phyloP scores from a whole-genome alignment of 2,888 invertebrate genomes.

The Desoria tigrina region DNA sequence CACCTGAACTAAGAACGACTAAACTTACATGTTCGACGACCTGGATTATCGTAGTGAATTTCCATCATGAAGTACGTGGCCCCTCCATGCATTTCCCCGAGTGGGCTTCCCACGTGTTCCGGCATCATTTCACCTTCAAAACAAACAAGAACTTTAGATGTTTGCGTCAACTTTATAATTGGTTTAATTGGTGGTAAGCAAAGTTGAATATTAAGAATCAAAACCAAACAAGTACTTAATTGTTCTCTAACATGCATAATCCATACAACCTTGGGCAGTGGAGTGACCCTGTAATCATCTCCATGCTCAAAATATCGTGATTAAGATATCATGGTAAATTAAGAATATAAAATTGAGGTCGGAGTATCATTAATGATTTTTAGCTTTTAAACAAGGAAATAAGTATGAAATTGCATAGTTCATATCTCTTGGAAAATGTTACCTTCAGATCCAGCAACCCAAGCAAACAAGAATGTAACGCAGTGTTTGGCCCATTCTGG shows the following conservation, averaged over 20 bases:
- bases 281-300: too few species aligned
- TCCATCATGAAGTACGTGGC: conserved; percentile 83
- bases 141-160: not conserved
- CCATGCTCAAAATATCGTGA: too few species aligned
- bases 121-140: conserved; percentile 78
- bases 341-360: too few species aligned
- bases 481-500: conserved; percentile 74
- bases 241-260: not conserved
- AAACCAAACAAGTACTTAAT: not conserved
- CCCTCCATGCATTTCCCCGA: conserved; percentile 70
- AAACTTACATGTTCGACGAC: conserved; percentile 45
- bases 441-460: conserved; percentile 84
- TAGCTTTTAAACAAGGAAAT: too few species aligned
- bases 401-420: not conserved
- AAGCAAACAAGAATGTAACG: conserved; percentile 76
- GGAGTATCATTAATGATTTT: too few species aligned
- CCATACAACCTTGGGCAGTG: too few species aligned
- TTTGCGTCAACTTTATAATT: too few species aligned
- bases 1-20: not conserved
- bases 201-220: not conserved
- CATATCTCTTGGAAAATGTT: conserved; percentile 33
- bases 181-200: not conserved
- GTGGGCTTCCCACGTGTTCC: conserved; percentile 73
- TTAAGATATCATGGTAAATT: too few species aligned
- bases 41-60: conserved; percentile 81